Evolutionary conservation across 2,797 vertebrate species (phyloP), one percentile per base, ranked within the genome.

Genomic region (Epinephelus malabaricus): DNA sequence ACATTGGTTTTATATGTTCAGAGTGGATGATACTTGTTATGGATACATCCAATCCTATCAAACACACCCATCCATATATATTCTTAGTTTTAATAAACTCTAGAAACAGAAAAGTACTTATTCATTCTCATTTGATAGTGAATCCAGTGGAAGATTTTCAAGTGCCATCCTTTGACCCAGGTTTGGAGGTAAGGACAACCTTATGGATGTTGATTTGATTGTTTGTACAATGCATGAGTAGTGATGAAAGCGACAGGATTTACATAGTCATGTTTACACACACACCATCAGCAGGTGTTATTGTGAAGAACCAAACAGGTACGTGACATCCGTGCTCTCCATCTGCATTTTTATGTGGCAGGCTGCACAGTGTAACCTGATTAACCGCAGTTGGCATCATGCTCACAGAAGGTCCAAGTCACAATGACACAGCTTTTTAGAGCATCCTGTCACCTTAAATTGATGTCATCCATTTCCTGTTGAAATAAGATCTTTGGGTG

Each of bases 401-500:
- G 54, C 30, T 53, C 19, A 59, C 23, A 9, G 5, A 5, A 17
- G 2, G 11, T 60, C 3, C 34, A 60, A 73, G 73, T 77, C 78
- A 83, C 64, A 15, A 1, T 79, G 70, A 68, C 55, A 61, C 21
- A 60, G 65, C 65, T 5, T 38, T 67, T 71, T 19, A 11, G 5
- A 58, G 19, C 2, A 58, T 54, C 19, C 13, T 21, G 12, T 11
- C 4, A 8, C 9, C 6, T 47, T 38, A 17, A 43, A 56, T 8
- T 18, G 8, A 34, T 13, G 5, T 9, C 15, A 30, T 6, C 2
- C 38, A 49, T 50, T 49, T 68, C 21, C 45, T 65, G 58, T 49
- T 79, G 17, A 49, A 56, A 47, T 17, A 54, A 9, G 15, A 19
- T 47, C 30, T 17, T 19, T 21, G n/a, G 40, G 30, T 71, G 55